Base-by-base conservation (phyloP, 2,113 vertebrate species). In the Passer domesticus region DNA sequence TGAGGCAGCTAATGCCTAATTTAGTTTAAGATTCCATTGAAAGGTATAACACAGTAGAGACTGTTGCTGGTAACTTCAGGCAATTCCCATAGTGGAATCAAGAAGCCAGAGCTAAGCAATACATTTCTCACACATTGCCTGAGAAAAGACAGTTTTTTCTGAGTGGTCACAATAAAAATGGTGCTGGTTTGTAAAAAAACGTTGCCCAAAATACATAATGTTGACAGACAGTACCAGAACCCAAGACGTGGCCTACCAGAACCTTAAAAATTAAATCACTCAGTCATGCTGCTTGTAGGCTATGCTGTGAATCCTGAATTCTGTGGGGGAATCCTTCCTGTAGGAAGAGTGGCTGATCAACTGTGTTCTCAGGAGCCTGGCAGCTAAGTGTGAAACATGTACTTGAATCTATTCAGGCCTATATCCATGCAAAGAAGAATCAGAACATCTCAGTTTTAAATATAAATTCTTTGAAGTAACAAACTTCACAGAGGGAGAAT, bases 151-250 rank as follows among this genome's bases (percentile, higher is more conserved):
- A 49, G 7, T 11, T 66, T 37, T 63, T 27, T 62, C 21, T 78
- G 24, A 23, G 22, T n/a, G 11, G 10, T 25, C 37, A 49, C 1
- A 70, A 10, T 10, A 78, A 64, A 83, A 77, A 83, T 13, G 22
- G 0, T n/a, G 5, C 16, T 80, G 12, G 2, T 25, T 76, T 73
- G 17, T 18, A 60, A 68, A 47, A 1, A 3, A 33, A 39, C 1
- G 0, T 47, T 66, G 27, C 21, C 68, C 22, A 86, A 62, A 79
- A 68, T 64, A 11, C 6, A 10, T 28, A 35, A 35, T 20, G 11
- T 11, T 68, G 66, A 63, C 18, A 41, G n/a, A 82, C 81, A 53
- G 5, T 11, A 75, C 7, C 22, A 56, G 27, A 31, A 4, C 17
- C n/a, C 10, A 44, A 62, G 37, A 50, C 1, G 2, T 27, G 72